Evolutionary conservation across 2,797 vertebrate species (phyloP), one percentile per base, ranked within the genome.

Genomic region (Mormyrops attenuatus): DNA sequence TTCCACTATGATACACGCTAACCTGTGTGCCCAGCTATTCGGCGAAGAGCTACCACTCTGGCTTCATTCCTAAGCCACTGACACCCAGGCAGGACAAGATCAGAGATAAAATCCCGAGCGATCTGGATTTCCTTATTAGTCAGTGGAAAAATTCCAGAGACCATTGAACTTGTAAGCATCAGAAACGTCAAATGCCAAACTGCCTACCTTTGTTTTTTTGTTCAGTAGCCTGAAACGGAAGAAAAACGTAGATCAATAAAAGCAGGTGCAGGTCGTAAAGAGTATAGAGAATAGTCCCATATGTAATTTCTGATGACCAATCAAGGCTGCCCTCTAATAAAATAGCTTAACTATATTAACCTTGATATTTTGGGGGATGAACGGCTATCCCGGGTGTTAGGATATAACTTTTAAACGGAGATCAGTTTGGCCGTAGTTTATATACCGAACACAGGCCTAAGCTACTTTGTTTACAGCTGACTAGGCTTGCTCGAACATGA

Each of bases 101-200:
- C 84, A 53, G 38, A 89, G 82, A 52, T 89, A 87, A 77, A 44
- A 69, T 47, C 38, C 85, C 55, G 63, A 20, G 63, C 49, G 47
- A 87, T 89, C 89, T 52, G 60, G 47, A 57, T 89, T 89, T 89
- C 88, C 53, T 89, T 89, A 89, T 89, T 89, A 89, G 53, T 66
- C 80, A 85, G 80, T 89, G 88, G 88, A 85, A 89, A 89, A 89
- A 87, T 69, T 63, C 89, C 60, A 86, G 17, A 41, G 57, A 52
- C 47, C 52, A 55, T n/a, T 22, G 53, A n/a, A 73, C 47, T 69
- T 55, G 13, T 20, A 30, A 50, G 53, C 30, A 73, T 87, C 89
- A 73, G 60, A 87, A 89, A 89, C 50, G n/a, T 50, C 84, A 53
- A 73, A 87, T 26, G 60, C 84, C 84, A 89, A 87, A 41, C 89